These are phyloP conservation scores for Phalloptychus januarius DNA, from an alignment of 2,797 vertebrate genomes.

Conservation along the genomic window DNA sequence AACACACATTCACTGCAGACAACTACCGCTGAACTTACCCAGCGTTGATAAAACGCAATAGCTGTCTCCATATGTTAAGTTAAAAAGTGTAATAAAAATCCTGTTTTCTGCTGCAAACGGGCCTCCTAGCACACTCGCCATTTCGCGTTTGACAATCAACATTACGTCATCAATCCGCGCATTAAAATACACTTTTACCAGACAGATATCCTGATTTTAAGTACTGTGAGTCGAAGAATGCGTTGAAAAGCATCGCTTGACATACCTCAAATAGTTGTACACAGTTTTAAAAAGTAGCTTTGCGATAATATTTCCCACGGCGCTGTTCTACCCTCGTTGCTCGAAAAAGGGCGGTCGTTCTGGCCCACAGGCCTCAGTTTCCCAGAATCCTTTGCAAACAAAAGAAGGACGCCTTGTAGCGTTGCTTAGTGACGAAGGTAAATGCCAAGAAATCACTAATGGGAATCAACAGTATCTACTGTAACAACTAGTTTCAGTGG, in stretches of 20 bases:
- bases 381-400: slow-evolving; percentile 79
- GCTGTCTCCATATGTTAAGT: background rate
- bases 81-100: slow-evolving; percentile 4
- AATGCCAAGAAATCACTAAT: background rate
- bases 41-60: background rate
- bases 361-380: slow-evolving; percentile 74
- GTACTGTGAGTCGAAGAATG: background rate
- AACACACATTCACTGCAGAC: accelerated
- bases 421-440: slow-evolving; percentile 67
- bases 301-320: slow-evolving; percentile 60
- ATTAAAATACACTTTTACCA: slow-evolving; percentile 89
- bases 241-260: slow-evolving; percentile 23
- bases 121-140: slow-evolving; percentile 78
- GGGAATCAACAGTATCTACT: background rate
- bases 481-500: background rate
- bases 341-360: slow-evolving; percentile 83
- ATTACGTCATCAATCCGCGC: slow-evolving; percentile 97
- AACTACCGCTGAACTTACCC: slow-evolving; percentile 30
- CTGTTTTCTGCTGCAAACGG: slow-evolving; percentile 40
- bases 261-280: slow-evolving; percentile 67
- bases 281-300: slow-evolving; percentile 61
- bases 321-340: slow-evolving; percentile 73
- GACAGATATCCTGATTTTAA: slow-evolving; percentile 52
- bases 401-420: slow-evolving; percentile 48
- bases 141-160: slow-evolving; percentile 81